Base-by-base conservation (phyloP, 2,113 vertebrate species). In the Ctenomys sociabilis region DNA sequence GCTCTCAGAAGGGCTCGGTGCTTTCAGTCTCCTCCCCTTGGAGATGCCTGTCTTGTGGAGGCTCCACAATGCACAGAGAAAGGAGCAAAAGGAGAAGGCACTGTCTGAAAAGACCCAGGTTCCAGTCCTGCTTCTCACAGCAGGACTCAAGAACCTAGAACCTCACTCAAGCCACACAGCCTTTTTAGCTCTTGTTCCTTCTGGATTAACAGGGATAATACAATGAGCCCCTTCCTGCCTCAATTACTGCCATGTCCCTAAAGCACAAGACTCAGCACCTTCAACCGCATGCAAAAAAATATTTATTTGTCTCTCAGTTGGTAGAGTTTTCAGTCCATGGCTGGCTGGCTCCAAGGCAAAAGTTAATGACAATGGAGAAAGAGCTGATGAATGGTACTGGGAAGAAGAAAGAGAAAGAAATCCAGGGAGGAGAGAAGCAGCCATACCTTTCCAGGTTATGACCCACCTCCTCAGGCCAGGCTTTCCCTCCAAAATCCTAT, bases 1-100 rank as follows among this genome's bases (percentile, higher is more conserved):
- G 73, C 63, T 91, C 94, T 96, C 94, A 26, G 90, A 88, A 91
- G 68, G 10, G 73, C n/a, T 85, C 40, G 30, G 66, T 0, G 61
- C 61, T 90, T 59, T 88, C 17, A 14, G 57, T 45, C 83, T 75
- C 43, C 17, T 90, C 82, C 52, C 45, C 22, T 66, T 77, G 19
- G 11, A 19, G 85, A 88, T 14, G 3, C 16, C 66, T 43, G 94
- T 82, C 63, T 84, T 12, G 32, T 30, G 24, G 84, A 92, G 21
- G 43, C 83, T 75, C 40, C 7, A 63, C 13, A 30, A 59, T 2
- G 8, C 83, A 90, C 43, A 77, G 40, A 52, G 32, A 43, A 37
- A 91, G 37, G 26, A 45, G 14, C 49, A 24, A 43, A 37, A 91
- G 37, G 32, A 54, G 14, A 63, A 37, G 61, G 40, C 37, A 63